Conservation (phyloP, 2,797 vertebrate genomes). For the Tragelaphus eurycerus region DNA sequence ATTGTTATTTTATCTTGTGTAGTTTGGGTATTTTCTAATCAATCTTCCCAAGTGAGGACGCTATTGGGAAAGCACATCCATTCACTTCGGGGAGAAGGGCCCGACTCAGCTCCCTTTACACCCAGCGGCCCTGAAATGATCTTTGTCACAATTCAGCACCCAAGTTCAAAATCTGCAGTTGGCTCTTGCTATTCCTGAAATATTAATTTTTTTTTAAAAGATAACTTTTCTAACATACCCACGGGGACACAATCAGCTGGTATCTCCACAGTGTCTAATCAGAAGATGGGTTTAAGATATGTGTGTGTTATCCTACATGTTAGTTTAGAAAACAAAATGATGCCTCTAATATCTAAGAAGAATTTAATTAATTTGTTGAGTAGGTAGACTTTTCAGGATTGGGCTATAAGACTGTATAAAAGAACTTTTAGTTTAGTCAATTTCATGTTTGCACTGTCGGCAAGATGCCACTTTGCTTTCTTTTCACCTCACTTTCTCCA, state of each 20-base stretch:
- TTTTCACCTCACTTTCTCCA: background rate
- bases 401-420: background rate
- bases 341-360: slow-evolving; percentile 13
- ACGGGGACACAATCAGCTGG: background rate
- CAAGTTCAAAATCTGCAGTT: slow-evolving; percentile 90
- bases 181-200: slow-evolving; percentile 79
- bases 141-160: slow-evolving; percentile 90
- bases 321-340: slow-evolving; percentile 33
- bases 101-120: slow-evolving; percentile 85
- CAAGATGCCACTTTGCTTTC: slow-evolving; percentile 11
- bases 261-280: background rate
- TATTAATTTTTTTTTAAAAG: background rate
- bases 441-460: slow-evolving; percentile 16
- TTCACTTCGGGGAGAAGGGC: slow-evolving; percentile 88
- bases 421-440: slow-evolving; percentile 16
- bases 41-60: slow-evolving; percentile 85
- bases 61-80: slow-evolving; percentile 90
- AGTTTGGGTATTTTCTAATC: slow-evolving; percentile 75
- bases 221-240: slow-evolving; percentile 38
- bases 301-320: background rate
- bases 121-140: slow-evolving; percentile 88
- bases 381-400: slow-evolving; percentile 1
- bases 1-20: slow-evolving; percentile 53
- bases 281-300: background rate
- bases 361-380: background rate